Percentiles rank a stretch among this genome's conserved stretches.
phyloP scores from a whole-genome alignment of 1,140 invertebrate species.

The Drosophila busckii region DNA sequence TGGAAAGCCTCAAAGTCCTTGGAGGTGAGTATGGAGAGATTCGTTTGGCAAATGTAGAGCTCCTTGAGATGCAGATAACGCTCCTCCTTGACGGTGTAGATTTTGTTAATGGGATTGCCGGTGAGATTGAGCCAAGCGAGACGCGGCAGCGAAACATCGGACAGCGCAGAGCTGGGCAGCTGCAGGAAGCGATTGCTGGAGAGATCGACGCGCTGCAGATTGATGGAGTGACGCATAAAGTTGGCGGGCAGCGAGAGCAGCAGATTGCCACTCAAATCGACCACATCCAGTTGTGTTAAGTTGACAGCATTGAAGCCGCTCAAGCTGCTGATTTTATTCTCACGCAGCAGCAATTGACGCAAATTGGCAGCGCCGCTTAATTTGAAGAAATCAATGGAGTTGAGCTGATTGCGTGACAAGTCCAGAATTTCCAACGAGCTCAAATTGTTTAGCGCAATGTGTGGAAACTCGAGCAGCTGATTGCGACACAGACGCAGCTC shows the following conservation, averaged over 20 bases:
- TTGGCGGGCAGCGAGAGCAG: slow-evolving; percentile 88
- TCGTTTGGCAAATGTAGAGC: slow-evolving; percentile 89
- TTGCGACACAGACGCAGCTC: slow-evolving; percentile 88
- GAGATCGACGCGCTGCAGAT: slow-evolving; percentile 87
- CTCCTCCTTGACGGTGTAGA: slow-evolving; percentile 79
- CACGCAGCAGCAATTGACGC: slow-evolving; percentile 84
- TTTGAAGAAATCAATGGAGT: slow-evolving; percentile 87
- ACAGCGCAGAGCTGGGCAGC: slow-evolving; percentile 88
- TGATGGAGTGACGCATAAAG: slow-evolving; percentile 86
- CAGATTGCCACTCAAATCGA: slow-evolving; percentile 88
- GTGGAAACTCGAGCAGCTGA: slow-evolving; percentile 86
- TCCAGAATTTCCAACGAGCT: slow-evolving; percentile 86
- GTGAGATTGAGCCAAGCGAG: slow-evolving; percentile 89
- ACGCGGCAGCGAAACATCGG: slow-evolving; percentile 85
- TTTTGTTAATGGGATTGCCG: slow-evolving; percentile 87
- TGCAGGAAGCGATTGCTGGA: slow-evolving; percentile 89
- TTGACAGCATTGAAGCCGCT: slow-evolving; percentile 88
- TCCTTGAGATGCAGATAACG: slow-evolving; percentile 85
- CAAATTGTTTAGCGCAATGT: slow-evolving; percentile 86
- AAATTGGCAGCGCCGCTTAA: slow-evolving; percentile 86
- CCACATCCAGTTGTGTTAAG: slow-evolving; percentile 84
- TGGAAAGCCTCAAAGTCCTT: slow-evolving; percentile 94
- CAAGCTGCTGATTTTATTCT: slow-evolving; percentile 87
- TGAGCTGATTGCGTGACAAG: slow-evolving; percentile 85
- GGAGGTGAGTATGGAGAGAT: slow-evolving; percentile 90